Evolutionary conservation across 2,888 invertebrate species (phyloP).

Genomic region (Campaea margaritaria): DNA sequence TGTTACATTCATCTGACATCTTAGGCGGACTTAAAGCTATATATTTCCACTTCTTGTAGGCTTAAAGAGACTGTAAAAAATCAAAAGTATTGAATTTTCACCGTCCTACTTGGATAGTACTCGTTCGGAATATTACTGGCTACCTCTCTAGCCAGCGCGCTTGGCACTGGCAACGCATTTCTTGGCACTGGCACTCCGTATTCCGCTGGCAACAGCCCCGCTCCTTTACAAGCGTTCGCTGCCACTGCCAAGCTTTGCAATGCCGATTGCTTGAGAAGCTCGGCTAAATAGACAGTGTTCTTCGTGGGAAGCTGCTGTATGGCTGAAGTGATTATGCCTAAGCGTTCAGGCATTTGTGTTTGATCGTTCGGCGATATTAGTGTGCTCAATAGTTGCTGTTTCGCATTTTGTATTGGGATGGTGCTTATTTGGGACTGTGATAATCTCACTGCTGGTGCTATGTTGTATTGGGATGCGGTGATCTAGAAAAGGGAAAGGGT

Average conservation of each 20-base stretch:
- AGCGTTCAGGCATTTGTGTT: slow-evolving; percentile 45
- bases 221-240: slow-evolving; percentile 43
- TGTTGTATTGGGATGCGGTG: slow-evolving; percentile 21
- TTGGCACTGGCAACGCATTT: slow-evolving; percentile 15
- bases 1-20: neutral
- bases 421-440: slow-evolving; percentile 5
- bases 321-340: slow-evolving; percentile 46
- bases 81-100: slow-evolving; percentile 17
- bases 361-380: slow-evolving; percentile 26
- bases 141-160: slow-evolving; percentile 12
- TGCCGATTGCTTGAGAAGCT: slow-evolving; percentile 54
- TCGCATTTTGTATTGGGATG: slow-evolving; percentile 9
- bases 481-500: slow-evolving; percentile 34
- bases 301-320: slow-evolving; percentile 48
- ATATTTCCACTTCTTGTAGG: neutral
- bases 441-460: slow-evolving; percentile 13
- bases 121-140: slow-evolving; percentile 3
- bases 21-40: too few species aligned
- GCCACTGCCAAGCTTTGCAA: slow-evolving; percentile 55
- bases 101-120: slow-evolving; percentile 9
- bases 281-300: slow-evolving; percentile 49
- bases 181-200: neutral
- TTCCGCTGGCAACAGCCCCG: slow-evolving; percentile 9
- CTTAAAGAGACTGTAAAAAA: neutral
- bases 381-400: too few species aligned